Evolutionary conservation across 2,888 invertebrate species (phyloP).

Genomic region (Alloscopus bannaensis): DNA sequence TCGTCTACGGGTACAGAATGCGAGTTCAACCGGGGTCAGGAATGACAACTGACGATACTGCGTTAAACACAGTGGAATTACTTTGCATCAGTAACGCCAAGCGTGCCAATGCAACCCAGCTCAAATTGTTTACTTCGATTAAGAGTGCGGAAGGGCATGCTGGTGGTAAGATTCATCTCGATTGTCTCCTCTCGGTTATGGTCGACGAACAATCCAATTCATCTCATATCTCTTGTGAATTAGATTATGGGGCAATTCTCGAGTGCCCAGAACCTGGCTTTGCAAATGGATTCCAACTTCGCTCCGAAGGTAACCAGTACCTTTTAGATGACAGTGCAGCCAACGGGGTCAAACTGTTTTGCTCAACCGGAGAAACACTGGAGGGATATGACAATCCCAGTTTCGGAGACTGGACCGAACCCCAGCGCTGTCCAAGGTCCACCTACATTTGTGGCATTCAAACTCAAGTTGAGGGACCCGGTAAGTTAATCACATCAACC

Average conservation of each 20-base stretch:
- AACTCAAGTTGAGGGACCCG: conserved; percentile 48
- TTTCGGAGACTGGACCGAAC: conserved; percentile 46
- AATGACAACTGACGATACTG: not conserved
- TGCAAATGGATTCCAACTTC: conserved; percentile 27
- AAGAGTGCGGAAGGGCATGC: conserved; percentile 16
- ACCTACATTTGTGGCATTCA: conserved; percentile 54
- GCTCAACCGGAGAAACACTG: conserved; percentile 23
- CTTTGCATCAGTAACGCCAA: conserved; percentile 17
- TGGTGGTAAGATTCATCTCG: conserved; percentile 10
- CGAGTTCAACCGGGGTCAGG: conserved; percentile 23
- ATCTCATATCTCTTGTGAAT: too few relatives aligned
- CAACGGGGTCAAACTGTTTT: conserved; percentile 40
- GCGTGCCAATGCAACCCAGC: not conserved
- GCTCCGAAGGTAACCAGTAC: conserved; percentile 29
- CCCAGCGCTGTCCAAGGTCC: conserved; percentile 25
- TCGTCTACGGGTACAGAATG: conserved; percentile 35
- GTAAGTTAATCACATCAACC: conserved; percentile 27
- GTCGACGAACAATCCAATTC: conserved; percentile 7
- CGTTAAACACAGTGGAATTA: conserved; percentile 22
- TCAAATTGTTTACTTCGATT: conserved; percentile 13
- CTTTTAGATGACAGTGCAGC: conserved; percentile 41
- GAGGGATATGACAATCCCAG: conserved; percentile 52
- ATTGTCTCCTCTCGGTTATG: not conserved
- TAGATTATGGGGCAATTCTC: conserved; percentile 26
- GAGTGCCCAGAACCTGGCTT: conserved; percentile 29